Percentiles rank a stretch among this genome's conserved stretches.
These are phyloP conservation scores for Rallus crepitans DNA, from an alignment of 2,797 vertebrate species.

Conservation along the genomic window DNA sequence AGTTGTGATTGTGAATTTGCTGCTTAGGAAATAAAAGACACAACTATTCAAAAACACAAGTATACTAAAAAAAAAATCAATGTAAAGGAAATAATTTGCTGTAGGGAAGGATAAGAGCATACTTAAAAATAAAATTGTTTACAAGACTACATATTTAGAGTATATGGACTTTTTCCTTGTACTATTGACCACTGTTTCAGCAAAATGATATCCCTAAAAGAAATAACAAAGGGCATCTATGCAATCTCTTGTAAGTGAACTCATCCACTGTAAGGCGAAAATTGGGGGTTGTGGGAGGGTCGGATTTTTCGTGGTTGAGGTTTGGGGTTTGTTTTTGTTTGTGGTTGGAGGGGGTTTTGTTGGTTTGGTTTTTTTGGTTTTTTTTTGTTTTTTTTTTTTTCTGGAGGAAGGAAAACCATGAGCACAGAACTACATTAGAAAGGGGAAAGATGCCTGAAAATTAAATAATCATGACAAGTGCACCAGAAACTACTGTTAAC, in stretches of 20 bases:
- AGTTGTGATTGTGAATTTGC: background rate
- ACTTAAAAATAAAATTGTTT: background rate
- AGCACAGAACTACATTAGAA: background rate
- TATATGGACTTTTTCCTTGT: background rate
- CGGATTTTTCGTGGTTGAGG: accelerated
- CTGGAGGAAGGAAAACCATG: background rate
- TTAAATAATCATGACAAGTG: background rate
- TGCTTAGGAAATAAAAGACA: background rate
- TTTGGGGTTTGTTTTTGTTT: background rate
- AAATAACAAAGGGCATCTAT: background rate
- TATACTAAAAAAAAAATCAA: background rate
- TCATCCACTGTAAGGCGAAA: background rate
- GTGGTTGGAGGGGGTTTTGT: background rate
- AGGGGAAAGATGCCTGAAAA: background rate
- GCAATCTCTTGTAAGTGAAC: background rate
- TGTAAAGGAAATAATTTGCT: background rate
- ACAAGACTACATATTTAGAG: background rate
- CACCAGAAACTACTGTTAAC: background rate
- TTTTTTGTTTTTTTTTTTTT: background rate
- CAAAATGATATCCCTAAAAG: background rate
- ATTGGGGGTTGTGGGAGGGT: accelerated
- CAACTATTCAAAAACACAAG: background rate
- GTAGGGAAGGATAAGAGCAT: background rate
- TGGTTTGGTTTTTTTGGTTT: no score
- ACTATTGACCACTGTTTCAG: background rate